Base-by-base conservation (phyloP, 2,797 vertebrate genomes). In the Gymnoscopelus braueri region DNA sequence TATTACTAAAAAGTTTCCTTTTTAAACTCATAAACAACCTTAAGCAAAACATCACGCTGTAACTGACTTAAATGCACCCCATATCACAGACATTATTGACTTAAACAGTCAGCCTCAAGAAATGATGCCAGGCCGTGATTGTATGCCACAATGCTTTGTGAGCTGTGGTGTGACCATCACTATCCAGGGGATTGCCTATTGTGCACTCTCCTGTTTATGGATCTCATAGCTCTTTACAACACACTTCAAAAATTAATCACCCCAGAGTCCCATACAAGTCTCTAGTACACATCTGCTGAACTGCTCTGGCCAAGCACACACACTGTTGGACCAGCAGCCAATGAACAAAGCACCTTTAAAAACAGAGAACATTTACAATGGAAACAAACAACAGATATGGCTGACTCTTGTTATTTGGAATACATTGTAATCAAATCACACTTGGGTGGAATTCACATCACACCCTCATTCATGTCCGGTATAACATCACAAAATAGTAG, bases 231-330 rank as follows among this genome's bases (percentile, higher is more conserved):
- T 85, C 89, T 91, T 91, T 90, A 91, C 85, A 89, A 75, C 87
- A 84, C 87, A 91, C 90, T 92, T 91, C 85, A 91, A 88, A 91
- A 90, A 92, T 89, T 80, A 91, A 92, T 91, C 90, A 88, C 88
- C 87, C 87, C 71, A 79, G 87, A 91, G 87, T 84, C 84, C 80
- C 76, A 86, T 90, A 85, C 84, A 79, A 75, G 81, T 85, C 77
- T 78, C 68, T 65, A 49, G 78, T 83, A 78, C 81, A 75, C 86
- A 87, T 87, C 80, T 89, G 80, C 79, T 77, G 82, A 85, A 76
- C 75, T 77, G 70, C 81, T 86, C 79, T 78, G 80, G 68, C 76
- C 84, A 78, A 79, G 67, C 75, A 69, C 9, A 1, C 68, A 61
- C 66, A 49, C 72, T 54, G 47, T 65, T 60, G 62, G 75, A 68